These are phyloP conservation scores for Pholis gunnellus DNA, from an alignment of 2,113 vertebrate genomes.

Conservation along the genomic window DNA sequence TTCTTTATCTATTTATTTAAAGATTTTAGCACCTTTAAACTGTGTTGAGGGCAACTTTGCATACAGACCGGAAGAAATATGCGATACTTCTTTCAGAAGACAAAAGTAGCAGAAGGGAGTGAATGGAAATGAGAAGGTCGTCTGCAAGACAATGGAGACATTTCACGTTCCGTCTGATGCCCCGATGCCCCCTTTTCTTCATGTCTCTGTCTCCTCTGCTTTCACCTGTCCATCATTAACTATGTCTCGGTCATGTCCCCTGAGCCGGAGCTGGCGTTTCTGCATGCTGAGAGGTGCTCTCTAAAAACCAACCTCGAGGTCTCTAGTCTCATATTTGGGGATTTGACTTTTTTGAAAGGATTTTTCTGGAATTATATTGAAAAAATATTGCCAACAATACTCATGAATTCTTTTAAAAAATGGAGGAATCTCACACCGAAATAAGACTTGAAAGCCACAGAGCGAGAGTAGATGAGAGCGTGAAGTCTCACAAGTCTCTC, in stretches of 20 bases:
- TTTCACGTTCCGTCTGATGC: background rate
- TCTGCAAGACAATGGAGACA: background rate
- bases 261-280: background rate
- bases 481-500: background rate
- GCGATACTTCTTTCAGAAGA: background rate
- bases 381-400: background rate
- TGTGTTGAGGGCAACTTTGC: too few species aligned
- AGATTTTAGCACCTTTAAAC: background rate
- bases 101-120: background rate
- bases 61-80: too few species aligned
- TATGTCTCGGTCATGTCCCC: background rate
- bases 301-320: background rate
- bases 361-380: background rate
- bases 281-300: background rate
- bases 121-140: background rate
- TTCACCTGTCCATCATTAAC: background rate
- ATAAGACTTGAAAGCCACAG: background rate
- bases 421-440: background rate
- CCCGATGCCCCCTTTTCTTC: background rate
- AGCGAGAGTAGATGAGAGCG: background rate
- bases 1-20: background rate
- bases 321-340: background rate
- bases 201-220: background rate
- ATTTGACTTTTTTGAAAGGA: background rate
- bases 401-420: background rate